Percentiles rank a stretch among this genome's conserved stretches.
phyloP scores from a whole-genome alignment of 2,888 invertebrate species.

The Megaustenia siamemsis region DNA sequence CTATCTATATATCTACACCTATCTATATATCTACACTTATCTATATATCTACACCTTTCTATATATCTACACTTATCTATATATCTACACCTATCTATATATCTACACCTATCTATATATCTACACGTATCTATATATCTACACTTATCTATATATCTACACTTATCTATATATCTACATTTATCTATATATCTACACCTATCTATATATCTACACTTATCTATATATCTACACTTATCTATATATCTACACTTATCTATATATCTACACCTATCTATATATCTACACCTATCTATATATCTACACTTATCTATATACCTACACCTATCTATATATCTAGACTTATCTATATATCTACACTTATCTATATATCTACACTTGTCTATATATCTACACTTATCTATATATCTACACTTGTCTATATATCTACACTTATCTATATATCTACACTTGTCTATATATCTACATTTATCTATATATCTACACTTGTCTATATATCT shows the following conservation, averaged over 20 bases:
- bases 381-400: too few relatives aligned
- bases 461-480: too few relatives aligned
- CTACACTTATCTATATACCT: too few relatives aligned
- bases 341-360: too few relatives aligned
- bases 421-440: too few relatives aligned
- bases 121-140: neutral
- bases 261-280: too few relatives aligned
- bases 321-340: too few relatives aligned
- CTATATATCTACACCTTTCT: slow-evolving; percentile 1
- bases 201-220: neutral
- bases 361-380: too few relatives aligned
- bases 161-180: slow-evolving; percentile 2
- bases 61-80: slow-evolving; percentile 5
- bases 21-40: slow-evolving; percentile 9
- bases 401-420: too few relatives aligned
- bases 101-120: neutral
- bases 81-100: neutral
- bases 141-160: neutral
- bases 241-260: neutral
- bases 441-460: too few relatives aligned
- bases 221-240: neutral
- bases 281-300: too few relatives aligned
- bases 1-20: neutral
- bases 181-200: neutral
- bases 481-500: too few relatives aligned